These are phyloP conservation scores for Hippocampus mohnikei DNA, from an alignment of 2,113 vertebrate genomes.

Conservation along the genomic window DNA sequence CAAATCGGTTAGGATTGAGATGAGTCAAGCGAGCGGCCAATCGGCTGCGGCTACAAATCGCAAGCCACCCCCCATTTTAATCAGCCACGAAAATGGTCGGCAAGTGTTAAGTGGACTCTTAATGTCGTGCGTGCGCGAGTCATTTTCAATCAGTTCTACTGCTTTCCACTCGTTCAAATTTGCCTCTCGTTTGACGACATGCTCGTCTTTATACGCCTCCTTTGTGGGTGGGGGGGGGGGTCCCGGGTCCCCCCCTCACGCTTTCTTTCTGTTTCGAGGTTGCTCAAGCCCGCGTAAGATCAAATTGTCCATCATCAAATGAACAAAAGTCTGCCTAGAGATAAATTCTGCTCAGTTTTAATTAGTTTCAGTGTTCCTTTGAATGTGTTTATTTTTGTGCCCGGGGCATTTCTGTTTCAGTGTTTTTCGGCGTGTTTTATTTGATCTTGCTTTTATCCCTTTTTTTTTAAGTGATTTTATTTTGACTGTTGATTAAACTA, in stretches of 20 bases:
- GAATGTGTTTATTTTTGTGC: not conserved
- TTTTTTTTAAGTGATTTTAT: not conserved
- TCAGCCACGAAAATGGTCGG: not conserved
- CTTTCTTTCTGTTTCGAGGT: not conserved
- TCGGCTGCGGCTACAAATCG: constrained; percentile 31
- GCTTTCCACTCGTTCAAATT: not conserved
- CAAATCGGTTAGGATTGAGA: constrained; percentile 6
- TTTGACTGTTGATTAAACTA: constrained; percentile 18
- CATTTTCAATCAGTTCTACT: not conserved
- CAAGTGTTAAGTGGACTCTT: not conserved
- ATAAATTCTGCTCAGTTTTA: not conserved
- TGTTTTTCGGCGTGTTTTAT: not conserved
- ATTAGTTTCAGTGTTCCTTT: not conserved
- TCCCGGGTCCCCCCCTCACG: not conserved
- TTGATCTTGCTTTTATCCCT: not conserved
- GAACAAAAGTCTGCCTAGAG: not conserved
- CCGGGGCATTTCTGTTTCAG: not conserved
- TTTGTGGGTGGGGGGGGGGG: no score
- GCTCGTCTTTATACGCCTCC: not conserved
- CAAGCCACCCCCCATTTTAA: constrained; percentile 21
- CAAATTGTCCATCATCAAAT: no score
- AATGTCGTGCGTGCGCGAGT: not conserved
- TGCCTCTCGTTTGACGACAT: constrained; percentile 29
- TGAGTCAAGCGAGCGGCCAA: not conserved
- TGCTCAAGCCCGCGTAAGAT: not conserved